Conservation (phyloP, 2,797 vertebrate genomes). For the Antennarius maculatus region DNA sequence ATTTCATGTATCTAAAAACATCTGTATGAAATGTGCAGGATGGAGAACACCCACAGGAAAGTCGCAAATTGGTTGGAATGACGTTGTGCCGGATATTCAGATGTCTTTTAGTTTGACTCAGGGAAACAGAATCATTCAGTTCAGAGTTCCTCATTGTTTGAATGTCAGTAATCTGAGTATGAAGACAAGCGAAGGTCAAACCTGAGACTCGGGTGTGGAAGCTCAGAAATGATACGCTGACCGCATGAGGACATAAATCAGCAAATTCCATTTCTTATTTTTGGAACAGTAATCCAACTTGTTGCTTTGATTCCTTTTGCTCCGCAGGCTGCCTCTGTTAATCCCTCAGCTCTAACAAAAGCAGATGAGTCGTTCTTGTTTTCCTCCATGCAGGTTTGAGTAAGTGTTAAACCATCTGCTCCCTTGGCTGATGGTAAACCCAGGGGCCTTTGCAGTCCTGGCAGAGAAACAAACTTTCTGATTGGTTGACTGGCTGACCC, state of each 20-base stretch:
- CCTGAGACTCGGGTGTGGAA: constrained; percentile 10
- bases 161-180: too few relatives aligned
- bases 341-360: constrained; percentile 37
- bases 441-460: constrained; percentile 56
- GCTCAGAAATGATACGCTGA: constrained; percentile 3
- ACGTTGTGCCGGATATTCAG: too few relatives aligned
- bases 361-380: constrained; percentile 47
- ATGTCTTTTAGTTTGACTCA: too few relatives aligned
- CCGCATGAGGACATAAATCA: neutral
- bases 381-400: constrained; percentile 25
- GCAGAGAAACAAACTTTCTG: constrained; percentile 58
- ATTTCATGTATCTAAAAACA: too few relatives aligned
- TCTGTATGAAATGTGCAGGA: too few relatives aligned
- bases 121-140: too few relatives aligned
- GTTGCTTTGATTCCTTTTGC: constrained; percentile 1
- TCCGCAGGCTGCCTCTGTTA: constrained; percentile 5
- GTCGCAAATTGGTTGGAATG: too few relatives aligned
- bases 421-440: constrained; percentile 62
- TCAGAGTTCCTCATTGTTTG: too few relatives aligned
- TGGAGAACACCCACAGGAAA: too few relatives aligned
- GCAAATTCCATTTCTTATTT: constrained; percentile 7
- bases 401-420: constrained; percentile 69
- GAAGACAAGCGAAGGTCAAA: constrained; percentile 9
- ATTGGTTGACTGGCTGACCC: constrained; percentile 53
- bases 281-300: constrained; percentile 13